Percentiles rank a stretch among this genome's conserved stretches.
These are phyloP conservation scores for Troides aeacus DNA, from an alignment of 2,888 invertebrate species.

Conservation along the genomic window DNA sequence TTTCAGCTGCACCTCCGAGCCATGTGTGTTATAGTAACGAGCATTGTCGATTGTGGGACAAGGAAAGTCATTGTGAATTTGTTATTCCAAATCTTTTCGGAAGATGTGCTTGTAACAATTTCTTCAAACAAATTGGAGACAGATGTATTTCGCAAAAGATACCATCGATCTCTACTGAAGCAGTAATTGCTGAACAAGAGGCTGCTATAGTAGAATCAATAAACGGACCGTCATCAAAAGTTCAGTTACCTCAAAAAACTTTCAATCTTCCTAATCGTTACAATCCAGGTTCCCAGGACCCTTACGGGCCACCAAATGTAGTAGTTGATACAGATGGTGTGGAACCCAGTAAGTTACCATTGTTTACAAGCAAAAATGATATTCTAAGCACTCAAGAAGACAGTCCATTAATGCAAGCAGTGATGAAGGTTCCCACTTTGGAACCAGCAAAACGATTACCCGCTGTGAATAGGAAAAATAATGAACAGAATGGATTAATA, in stretches of 20 bases:
- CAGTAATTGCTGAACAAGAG: conserved; percentile 64
- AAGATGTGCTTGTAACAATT: conserved; percentile 89
- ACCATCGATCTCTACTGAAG: conserved; percentile 58
- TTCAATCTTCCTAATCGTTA: conserved; percentile 4
- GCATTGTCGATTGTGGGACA: conserved; percentile 91
- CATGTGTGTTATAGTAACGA: conserved; percentile 94
- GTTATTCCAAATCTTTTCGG: conserved; percentile 94
- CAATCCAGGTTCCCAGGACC: conserved; percentile 41
- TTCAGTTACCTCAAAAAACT: conserved; percentile 37
- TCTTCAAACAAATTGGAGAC: conserved; percentile 82
- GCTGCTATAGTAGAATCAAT: conserved; percentile 43
- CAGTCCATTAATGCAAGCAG: conserved; percentile 68
- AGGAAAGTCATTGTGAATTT: conserved; percentile 92
- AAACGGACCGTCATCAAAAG: conserved; percentile 42
- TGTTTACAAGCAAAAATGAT: conserved; percentile 63
- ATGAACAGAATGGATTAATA: conserved; percentile 65
- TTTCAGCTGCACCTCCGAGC: conserved; percentile 89
- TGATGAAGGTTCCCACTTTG: conserved; percentile 63
- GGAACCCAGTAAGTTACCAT: conserved; percentile 61
- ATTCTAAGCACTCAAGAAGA: conserved; percentile 65
- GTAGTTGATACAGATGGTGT: conserved; percentile 49
- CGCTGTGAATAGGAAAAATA: conserved; percentile 63
- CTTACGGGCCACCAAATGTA: conserved; percentile 46
- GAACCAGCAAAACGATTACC: conserved; percentile 61
- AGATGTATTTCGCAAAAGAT: conserved; percentile 77